Evolutionary conservation across 2,113 vertebrate species (phyloP).

Genomic region (Mohoua ochrocephala): DNA sequence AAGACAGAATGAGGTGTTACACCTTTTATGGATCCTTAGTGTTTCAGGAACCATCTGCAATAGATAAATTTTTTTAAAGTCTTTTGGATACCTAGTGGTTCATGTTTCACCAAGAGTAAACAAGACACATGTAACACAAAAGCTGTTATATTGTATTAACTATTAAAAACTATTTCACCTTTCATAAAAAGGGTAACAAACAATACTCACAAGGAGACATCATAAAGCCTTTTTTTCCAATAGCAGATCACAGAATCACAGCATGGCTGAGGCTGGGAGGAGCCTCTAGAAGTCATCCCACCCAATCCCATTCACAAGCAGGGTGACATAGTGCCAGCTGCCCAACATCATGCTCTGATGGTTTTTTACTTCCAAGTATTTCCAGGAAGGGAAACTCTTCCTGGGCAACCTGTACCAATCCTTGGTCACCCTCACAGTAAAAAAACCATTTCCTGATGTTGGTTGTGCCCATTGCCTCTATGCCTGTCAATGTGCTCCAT

Average conservation of each 20-base stretch:
- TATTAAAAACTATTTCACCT: neutral
- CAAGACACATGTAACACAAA: neutral
- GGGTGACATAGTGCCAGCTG: neutral
- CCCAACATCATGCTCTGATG: accelerated
- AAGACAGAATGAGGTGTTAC: neutral
- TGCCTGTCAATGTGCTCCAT: neutral
- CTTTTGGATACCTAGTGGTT: neutral
- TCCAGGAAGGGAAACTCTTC: neutral
- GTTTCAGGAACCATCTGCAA: neutral
- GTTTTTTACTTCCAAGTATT: accelerated
- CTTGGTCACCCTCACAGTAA: neutral
- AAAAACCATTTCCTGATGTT: neutral
- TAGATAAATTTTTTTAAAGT: neutral
- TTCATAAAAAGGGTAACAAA: neutral
- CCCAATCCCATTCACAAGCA: neutral
- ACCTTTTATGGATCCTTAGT: neutral
- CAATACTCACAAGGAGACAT: neutral
- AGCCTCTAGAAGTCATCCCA: neutral
- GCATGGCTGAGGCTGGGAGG: neutral
- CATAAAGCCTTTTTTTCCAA: neutral
- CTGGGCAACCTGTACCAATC: neutral
- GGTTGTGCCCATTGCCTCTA: neutral
- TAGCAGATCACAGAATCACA: neutral
- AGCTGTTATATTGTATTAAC: neutral
- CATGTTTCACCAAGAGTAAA: neutral